Conservation (phyloP, 2,113 vertebrate genomes). For the Xiphophorus couchianus region DNA sequence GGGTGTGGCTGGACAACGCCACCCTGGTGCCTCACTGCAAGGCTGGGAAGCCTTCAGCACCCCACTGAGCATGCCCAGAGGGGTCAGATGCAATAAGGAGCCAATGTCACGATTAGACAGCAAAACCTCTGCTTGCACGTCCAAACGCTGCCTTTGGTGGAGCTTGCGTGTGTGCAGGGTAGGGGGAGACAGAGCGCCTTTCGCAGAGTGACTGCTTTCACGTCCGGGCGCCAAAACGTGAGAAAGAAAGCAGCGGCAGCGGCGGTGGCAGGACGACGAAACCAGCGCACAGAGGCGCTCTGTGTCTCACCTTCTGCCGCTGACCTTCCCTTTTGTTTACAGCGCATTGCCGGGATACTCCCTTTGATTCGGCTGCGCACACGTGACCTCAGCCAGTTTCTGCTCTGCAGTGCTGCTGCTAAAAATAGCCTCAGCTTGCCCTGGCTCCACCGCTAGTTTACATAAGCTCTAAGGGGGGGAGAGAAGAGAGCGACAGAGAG, state of each 20-base stretch:
- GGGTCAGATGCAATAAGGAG: constrained; percentile 43
- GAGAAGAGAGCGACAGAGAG: constrained; percentile 37
- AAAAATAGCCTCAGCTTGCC: constrained; percentile 91
- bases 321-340: constrained; percentile 90
- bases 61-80: constrained; percentile 2
- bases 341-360: constrained; percentile 91
- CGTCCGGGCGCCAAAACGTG: constrained; percentile 37
- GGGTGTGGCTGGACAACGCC: constrained; percentile 62
- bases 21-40: constrained; percentile 27
- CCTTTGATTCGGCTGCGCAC: constrained; percentile 89
- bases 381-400: constrained; percentile 86
- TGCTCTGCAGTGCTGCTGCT: constrained; percentile 90
- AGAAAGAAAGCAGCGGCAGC: constrained; percentile 6
- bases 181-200: constrained; percentile 40
- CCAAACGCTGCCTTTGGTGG: constrained; percentile 56
- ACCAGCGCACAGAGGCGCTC: constrained; percentile 68
- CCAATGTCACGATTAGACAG: constrained; percentile 67
- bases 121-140: constrained; percentile 67
- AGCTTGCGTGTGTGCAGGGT: constrained; percentile 10
- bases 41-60: constrained; percentile 27
- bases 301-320: constrained; percentile 83
- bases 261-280: constrained; percentile 10
- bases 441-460: constrained; percentile 91
- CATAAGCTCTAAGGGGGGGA: constrained; percentile 85
- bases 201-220: constrained; percentile 56